Percentiles rank a stretch among this genome's conserved stretches.
Evolutionary conservation across 2,888 invertebrate species (phyloP).

Genomic region (Zygaena filipendulae): DNA sequence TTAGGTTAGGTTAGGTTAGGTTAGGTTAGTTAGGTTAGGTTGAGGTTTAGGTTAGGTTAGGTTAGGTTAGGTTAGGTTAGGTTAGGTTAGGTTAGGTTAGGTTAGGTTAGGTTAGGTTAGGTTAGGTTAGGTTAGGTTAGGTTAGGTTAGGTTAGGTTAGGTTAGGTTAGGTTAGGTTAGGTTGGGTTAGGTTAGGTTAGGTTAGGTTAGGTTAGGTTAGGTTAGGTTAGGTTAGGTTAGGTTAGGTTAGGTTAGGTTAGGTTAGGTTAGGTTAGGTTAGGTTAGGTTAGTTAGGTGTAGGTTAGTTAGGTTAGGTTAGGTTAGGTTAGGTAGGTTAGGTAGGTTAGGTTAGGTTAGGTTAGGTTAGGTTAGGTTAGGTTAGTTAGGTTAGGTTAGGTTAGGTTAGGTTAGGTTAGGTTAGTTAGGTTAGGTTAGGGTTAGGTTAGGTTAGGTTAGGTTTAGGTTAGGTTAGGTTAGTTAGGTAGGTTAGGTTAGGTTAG

Average conservation of each 20-base stretch:
- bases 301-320: constrained; percentile 13
- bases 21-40: neutral
- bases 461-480: constrained; percentile 4
- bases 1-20: neutral
- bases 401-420: constrained; percentile 13
- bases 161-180: constrained; percentile 20
- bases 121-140: constrained; percentile 21
- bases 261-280: constrained; percentile 9
- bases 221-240: constrained; percentile 19
- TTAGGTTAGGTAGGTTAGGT: constrained; percentile 13
- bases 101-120: constrained; percentile 20
- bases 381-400: constrained; percentile 10
- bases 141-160: constrained; percentile 20
- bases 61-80: constrained; percentile 16
- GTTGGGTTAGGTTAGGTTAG: constrained; percentile 20
- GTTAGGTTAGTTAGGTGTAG: constrained; percentile 11
- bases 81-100: constrained; percentile 17
- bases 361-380: constrained; percentile 12
- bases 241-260: constrained; percentile 12
- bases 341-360: constrained; percentile 15
- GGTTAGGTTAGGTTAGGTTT: constrained; percentile 14
- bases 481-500: constrained; percentile 12
- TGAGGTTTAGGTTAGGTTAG: constrained; percentile 6
- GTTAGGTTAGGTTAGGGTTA: constrained; percentile 15
- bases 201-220: constrained; percentile 19